Percentiles rank a stretch among this genome's conserved stretches.
Evolutionary conservation across 2,888 invertebrate species (phyloP).

Genomic region (Acrocera orbiculus): DNA sequence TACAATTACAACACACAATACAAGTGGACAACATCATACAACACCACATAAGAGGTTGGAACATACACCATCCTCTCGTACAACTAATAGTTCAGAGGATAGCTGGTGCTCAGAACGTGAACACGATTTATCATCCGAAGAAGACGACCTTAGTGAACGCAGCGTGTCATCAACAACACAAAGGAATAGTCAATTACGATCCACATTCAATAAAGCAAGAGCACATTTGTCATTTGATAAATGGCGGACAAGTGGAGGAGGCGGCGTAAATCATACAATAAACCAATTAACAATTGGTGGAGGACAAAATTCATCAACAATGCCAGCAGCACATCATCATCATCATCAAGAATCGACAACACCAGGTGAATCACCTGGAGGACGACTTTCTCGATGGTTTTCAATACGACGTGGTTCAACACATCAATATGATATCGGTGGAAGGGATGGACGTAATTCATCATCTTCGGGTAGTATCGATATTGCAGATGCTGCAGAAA

Average conservation of each 20-base stretch:
- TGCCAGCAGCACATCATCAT: slow-evolving; percentile 12
- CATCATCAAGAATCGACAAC: slow-evolving; percentile 28
- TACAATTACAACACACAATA: slow-evolving; percentile 36
- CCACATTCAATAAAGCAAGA: slow-evolving; percentile 63
- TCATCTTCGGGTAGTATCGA: slow-evolving; percentile 22
- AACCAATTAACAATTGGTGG: slow-evolving; percentile 6
- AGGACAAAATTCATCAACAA: slow-evolving; percentile 8
- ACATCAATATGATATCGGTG: slow-evolving; percentile 63
- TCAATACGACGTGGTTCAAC: slow-evolving; percentile 66
- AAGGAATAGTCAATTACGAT: slow-evolving; percentile 61
- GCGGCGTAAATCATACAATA: slow-evolving; percentile 24
- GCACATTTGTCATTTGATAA: slow-evolving; percentile 58
- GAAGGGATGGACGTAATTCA: slow-evolving; percentile 29
- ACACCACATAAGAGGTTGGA: slow-evolving; percentile 17
- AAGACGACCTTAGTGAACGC: slow-evolving; percentile 37
- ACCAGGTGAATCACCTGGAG: slow-evolving; percentile 53
- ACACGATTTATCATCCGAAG: slow-evolving; percentile 36
- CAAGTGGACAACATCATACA: slow-evolving; percentile 21
- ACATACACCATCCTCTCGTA: slow-evolving; percentile 21
- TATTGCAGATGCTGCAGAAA: slow-evolving; percentile 16
- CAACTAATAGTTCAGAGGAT: slow-evolving; percentile 37
- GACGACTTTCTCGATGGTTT: slow-evolving; percentile 73
- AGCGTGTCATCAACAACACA: slow-evolving; percentile 25
- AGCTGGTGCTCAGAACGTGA: slow-evolving; percentile 39
- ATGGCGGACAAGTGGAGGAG: slow-evolving; percentile 40